Evolutionary conservation across 2,888 invertebrate genomes (phyloP).

Genomic region (Ramazzottius varieornatus): DNA sequence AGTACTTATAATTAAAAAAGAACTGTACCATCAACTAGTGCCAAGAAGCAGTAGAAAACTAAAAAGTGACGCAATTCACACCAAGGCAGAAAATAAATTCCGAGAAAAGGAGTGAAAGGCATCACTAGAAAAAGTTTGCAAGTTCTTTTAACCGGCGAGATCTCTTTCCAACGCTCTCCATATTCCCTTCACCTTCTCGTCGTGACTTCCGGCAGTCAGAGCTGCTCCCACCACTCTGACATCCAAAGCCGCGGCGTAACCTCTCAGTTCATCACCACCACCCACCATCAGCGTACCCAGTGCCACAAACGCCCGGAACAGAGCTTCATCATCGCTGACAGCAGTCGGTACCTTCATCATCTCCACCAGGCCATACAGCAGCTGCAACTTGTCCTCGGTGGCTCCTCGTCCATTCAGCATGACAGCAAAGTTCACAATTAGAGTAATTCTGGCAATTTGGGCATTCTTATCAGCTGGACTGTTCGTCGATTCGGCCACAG

Average conservation of each 20-base stretch:
- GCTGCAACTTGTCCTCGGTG: slow-evolving; percentile 12
- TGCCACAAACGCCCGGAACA: slow-evolving; percentile 45
- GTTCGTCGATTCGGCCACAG: neutral
- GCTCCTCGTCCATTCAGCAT: slow-evolving; percentile 12
- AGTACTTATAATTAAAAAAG: too few species aligned
- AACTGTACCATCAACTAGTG: too few species aligned
- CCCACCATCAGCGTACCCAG: slow-evolving; percentile 38
- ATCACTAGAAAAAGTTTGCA: too few species aligned
- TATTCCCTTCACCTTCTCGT: neutral
- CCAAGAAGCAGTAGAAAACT: too few species aligned
- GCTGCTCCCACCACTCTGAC: neutral
- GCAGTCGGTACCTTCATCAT: slow-evolving; percentile 30
- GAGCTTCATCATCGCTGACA: slow-evolving; percentile 41
- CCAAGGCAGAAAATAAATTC: too few species aligned
- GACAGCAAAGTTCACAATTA: slow-evolving; percentile 43
- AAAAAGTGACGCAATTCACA: too few species aligned
- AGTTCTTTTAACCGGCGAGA: too few species aligned
- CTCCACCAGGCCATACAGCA: slow-evolving; percentile 16
- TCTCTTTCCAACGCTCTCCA: neutral
- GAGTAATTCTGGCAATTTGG: slow-evolving; percentile 45
- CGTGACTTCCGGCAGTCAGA: neutral
- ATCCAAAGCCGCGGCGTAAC: neutral
- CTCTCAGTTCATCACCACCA: slow-evolving; percentile 13
- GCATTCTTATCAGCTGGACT: slow-evolving; percentile 18
- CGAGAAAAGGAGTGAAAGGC: too few species aligned